Base-by-base conservation (phyloP, 1,140 invertebrate genomes). In the Metopolophium dirhodum region DNA sequence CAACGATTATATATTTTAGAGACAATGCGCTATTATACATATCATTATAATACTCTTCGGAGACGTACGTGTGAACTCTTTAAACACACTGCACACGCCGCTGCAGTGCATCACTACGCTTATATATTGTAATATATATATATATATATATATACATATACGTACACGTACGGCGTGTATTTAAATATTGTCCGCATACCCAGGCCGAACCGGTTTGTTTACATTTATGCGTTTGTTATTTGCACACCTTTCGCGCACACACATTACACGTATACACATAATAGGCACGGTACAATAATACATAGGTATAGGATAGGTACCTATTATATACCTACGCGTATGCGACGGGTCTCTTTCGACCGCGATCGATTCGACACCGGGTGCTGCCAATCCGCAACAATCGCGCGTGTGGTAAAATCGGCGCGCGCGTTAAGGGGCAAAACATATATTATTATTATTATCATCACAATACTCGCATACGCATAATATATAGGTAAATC, bases 161-260 rank as follows among this genome's bases (percentile, higher is more conserved):
- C 14, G 20, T 54, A 7, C 51, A 22, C 14, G 26, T 23, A 91
- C 68, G 30, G 11, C 23, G 61, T 7, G n/a, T 54, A 85, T 92
- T 85, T 51, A 37, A 83, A 92, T 68, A 68, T 85, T 30, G 91
- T 92, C 37, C 77, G 91, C 45, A 92, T 91, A 47, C 90, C 68
- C 45, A 3, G 41, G 41, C 41, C 91, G n/a, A 83, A 93, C 91
- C 91, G 77, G 91, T 92, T 85, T 85, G 91, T 85, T 51, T n/a
- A 37, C 37, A 51, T 89, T 61, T 61, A 30, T 61, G 57, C 57
- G 57, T 61, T 61, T 26, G 35, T 87, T 87, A 61, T 92, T 92
- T 92, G 91, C 91, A 92, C 91, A 92, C 91, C 91, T 92, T 92
- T 92, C 68, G 18, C 61, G 14, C 54, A 8, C 57, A 57, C 57